These are phyloP conservation scores for Centropyge bicolor DNA, from an alignment of 2,797 vertebrate genomes.

Conservation along the genomic window DNA sequence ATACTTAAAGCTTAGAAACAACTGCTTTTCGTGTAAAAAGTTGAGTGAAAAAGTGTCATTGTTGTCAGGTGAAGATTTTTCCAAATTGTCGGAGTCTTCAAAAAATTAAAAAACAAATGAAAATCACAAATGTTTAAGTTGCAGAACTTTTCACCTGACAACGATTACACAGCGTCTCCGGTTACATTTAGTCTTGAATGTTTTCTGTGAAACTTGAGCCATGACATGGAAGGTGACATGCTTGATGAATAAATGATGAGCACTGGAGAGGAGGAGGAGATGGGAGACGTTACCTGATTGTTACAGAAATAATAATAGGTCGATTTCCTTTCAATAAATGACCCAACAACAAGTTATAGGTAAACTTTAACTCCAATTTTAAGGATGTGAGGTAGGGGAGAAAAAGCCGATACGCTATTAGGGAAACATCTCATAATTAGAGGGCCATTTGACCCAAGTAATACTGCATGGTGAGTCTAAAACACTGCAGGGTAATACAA, in stretches of 20 bases:
- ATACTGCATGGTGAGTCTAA: constrained; percentile 53
- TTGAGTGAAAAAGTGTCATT: constrained; percentile 2
- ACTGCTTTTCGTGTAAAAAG: constrained; percentile 29
- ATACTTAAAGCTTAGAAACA: constrained; percentile 26
- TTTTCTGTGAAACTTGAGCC: constrained; percentile 62
- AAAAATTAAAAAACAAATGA: background rate
- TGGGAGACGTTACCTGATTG: constrained; percentile 52
- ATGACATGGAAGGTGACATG: constrained; percentile 70
- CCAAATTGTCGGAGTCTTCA: background rate
- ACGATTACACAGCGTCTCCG: constrained; percentile 4
- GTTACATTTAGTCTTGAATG: constrained; percentile 43
- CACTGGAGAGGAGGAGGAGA: constrained; percentile 26
- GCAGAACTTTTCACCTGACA: constrained; percentile 36
- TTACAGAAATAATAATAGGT: constrained; percentile 33
- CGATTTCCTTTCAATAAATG: constrained; percentile 37
- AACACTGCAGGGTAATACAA: constrained; percentile 57
- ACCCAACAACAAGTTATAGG: constrained; percentile 12
- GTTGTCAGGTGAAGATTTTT: constrained; percentile 40
- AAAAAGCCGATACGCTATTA: constrained; percentile 3
- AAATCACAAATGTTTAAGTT: constrained; percentile 9
- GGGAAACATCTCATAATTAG: constrained; percentile 29
- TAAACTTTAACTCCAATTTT: constrained; percentile 45
- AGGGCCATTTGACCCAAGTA: constrained; percentile 29
- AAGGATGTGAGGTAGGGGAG: constrained; percentile 52
- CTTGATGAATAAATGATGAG: constrained; percentile 71